Evolutionary conservation across 1,140 invertebrate genomes (phyloP), one percentile per base, ranked within the genome.

Genomic region (Arctopsyche grandis): DNA sequence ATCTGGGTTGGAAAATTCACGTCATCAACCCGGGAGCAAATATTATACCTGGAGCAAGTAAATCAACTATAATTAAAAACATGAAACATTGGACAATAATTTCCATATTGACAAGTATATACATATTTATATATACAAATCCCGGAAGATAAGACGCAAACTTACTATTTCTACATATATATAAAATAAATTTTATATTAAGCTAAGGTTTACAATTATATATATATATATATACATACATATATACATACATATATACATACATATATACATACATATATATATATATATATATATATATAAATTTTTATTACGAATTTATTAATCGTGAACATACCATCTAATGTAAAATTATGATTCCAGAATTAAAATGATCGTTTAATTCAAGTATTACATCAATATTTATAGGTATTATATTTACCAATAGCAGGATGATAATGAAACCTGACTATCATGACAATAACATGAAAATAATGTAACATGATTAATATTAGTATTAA

Each of bases 1-100:
- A 97, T 86, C 90, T 98, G 60, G 97, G 97, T 9, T 97, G 96
- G 95, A 97, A 97, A 86, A 98, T 99, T 80, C 91, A 95, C 84
- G 95, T 99, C 0, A 92, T 96, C 0, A 91, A 97, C 83, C 88
- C 91, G 10, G 93, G 91, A 3, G 86, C 87, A 12, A 80, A 75
- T 12, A 63, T 77, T 22, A 76, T 46, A 21, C 63, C 44, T 0
- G 52, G 56, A 46, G 56, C 24, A 9, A 78, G 16, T 43, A 56
- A 63, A 16, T 82, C 80, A 9, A 44, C 26, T n/a, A 73, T 21
- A 19, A 0, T 60, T 19, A 58, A 79, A 24, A 71, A 16, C 29
- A 75, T 52, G 70, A 21, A 75, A 22, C 38, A 9, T 63, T 77
- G 29, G 58, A 69, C 29, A 48, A 60, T 29, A 69, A 69, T 48